phyloP scores from a whole-genome alignment of 2,113 vertebrate species.

The Campylomormyrus numenius region DNA sequence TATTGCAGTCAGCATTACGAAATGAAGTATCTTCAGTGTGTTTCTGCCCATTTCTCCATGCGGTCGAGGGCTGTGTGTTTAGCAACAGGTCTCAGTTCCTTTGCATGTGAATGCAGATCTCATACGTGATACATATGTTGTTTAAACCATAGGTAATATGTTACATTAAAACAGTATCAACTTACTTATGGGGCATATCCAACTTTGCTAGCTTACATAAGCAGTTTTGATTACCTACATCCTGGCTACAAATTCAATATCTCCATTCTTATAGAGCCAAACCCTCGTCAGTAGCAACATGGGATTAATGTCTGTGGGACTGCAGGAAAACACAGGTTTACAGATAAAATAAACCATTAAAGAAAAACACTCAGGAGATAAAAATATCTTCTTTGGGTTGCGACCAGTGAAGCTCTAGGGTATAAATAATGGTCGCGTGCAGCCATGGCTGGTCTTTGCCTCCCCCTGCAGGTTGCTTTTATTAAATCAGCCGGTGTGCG shows the following conservation, averaged over 20 bases:
- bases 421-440: background rate
- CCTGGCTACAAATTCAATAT: background rate
- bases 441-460: background rate
- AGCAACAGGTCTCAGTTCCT: background rate
- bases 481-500: background rate
- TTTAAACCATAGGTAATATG: background rate
- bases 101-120: background rate
- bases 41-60: background rate
- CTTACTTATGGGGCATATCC: background rate
- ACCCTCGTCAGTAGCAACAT: background rate
- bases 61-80: background rate
- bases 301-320: background rate
- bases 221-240: background rate
- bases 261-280: background rate
- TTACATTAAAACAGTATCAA: background rate
- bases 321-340: background rate
- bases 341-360: background rate
- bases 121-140: background rate
- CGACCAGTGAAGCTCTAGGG: background rate
- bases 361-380: background rate
- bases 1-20: background rate
- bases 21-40: background rate
- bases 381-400: background rate
- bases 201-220: background rate
- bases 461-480: background rate